These are phyloP conservation scores for Threskiornis aethiopicus DNA, from an alignment of 2,797 vertebrate genomes.

Conservation along the genomic window DNA sequence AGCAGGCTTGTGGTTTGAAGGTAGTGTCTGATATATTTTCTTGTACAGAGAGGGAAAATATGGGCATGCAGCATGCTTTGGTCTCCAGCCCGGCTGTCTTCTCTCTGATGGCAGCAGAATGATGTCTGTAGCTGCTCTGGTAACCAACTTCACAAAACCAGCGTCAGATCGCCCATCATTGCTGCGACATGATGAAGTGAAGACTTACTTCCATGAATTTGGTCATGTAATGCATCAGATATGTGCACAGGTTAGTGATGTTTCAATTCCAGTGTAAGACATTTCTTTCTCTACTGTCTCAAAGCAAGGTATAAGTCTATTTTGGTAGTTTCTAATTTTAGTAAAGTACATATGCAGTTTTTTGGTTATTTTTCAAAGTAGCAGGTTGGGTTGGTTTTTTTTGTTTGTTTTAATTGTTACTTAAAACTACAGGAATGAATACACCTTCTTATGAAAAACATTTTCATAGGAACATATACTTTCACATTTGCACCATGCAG, in stretches of 20 bases:
- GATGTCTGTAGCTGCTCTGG: constrained; percentile 89
- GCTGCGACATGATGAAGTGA: constrained; percentile 91
- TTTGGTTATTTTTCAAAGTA: neutral
- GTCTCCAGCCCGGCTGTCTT: constrained; percentile 88
- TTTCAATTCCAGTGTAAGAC: neutral
- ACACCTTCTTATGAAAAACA: neutral
- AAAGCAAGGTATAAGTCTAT: neutral
- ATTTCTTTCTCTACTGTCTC: neutral
- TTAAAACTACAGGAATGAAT: neutral
- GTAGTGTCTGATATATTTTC: constrained; percentile 15
- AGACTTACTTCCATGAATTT: constrained; percentile 97
- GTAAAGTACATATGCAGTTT: neutral
- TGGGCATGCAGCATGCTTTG: constrained; percentile 94
- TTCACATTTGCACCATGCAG: neutral
- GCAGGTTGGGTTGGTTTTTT: no score
- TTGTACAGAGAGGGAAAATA: constrained; percentile 89
- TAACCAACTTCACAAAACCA: constrained; percentile 91
- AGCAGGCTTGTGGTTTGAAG: neutral
- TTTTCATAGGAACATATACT: neutral
- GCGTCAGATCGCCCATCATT: constrained; percentile 79
- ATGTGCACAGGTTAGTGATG: constrained; percentile 86
- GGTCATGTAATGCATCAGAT: constrained; percentile 97
- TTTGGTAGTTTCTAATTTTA: neutral
- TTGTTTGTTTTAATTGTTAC: neutral
- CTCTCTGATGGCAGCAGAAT: constrained; percentile 84